Percentiles rank a stretch among this genome's conserved stretches.
Evolutionary conservation across 2,113 vertebrate genomes (phyloP).

Genomic region (Perognathus longimembris): DNA sequence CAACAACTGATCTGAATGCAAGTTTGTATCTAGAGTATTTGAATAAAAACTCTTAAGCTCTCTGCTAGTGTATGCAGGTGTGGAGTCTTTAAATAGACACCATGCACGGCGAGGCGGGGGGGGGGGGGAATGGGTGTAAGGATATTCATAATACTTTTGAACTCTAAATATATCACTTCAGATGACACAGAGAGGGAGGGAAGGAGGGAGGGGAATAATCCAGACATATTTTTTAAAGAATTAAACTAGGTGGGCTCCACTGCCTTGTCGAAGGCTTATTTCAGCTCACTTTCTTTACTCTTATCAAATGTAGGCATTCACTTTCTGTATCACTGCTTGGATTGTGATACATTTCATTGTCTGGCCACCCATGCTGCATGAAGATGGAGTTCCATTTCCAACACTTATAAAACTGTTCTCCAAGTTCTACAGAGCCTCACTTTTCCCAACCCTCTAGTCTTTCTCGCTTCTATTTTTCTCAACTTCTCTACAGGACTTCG

Average conservation of each 20-base stretch:
- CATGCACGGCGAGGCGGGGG: background rate
- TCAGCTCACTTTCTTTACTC: background rate
- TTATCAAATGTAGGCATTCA: background rate
- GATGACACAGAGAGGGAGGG: background rate
- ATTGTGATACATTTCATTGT: background rate
- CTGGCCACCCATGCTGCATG: background rate
- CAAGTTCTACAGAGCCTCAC: background rate
- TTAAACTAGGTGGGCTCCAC: too few relatives aligned
- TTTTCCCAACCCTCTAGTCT: background rate
- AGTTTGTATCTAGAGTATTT: slow-evolving; percentile 76
- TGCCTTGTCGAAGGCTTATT: too few relatives aligned
- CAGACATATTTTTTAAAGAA: too few relatives aligned
- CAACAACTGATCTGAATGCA: slow-evolving; percentile 76
- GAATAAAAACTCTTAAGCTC: slow-evolving; percentile 75
- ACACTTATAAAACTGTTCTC: background rate
- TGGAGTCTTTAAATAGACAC: slow-evolving; percentile 73
- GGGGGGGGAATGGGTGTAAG: background rate
- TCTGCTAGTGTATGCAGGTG: slow-evolving; percentile 66
- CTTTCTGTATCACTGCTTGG: background rate
- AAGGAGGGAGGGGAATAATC: too few relatives aligned
- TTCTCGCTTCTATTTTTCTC: background rate
- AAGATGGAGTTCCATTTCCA: background rate
- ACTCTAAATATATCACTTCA: background rate
- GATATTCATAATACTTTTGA: slow-evolving; percentile 4
- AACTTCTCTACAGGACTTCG: background rate